phyloP scores from a whole-genome alignment of 2,888 invertebrate species.

The Drosophila flavopinicola region DNA sequence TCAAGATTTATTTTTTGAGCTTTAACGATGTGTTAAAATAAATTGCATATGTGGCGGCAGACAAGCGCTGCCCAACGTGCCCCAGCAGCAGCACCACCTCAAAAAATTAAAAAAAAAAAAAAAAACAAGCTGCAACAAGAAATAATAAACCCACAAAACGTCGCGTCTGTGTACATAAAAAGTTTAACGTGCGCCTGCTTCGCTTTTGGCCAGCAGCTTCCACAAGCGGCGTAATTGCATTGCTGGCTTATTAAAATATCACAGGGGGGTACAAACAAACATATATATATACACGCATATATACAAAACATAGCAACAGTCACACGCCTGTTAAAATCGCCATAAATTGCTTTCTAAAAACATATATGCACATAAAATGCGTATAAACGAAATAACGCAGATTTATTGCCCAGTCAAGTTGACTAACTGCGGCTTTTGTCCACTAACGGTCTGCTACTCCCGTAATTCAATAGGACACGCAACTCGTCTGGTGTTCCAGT shows the following conservation, averaged over 20 bases:
- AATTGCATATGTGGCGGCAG: slow-evolving; percentile 75
- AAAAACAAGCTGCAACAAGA: too few species aligned
- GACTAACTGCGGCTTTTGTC: slow-evolving; percentile 25
- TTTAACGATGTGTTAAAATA: slow-evolving; percentile 84
- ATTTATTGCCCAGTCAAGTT: slow-evolving; percentile 61
- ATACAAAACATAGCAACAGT: not conserved
- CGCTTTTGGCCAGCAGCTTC: slow-evolving; percentile 20
- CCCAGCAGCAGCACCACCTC: slow-evolving; percentile 7
- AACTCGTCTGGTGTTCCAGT: slow-evolving; percentile 67
- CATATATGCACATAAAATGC: not conserved
- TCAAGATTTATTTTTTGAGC: slow-evolving; percentile 81
- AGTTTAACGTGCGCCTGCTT: slow-evolving; percentile 54
- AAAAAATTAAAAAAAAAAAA: slow-evolving; percentile 43
- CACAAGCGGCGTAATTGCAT: slow-evolving; percentile 52
- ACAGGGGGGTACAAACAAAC: slow-evolving; percentile 5
- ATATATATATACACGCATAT: not conserved
- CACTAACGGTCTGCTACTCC: slow-evolving; percentile 62
- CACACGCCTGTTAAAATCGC: slow-evolving; percentile 47
- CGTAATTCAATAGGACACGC: slow-evolving; percentile 67
- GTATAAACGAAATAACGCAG: slow-evolving; percentile 20
- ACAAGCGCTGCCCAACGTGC: slow-evolving; percentile 15
- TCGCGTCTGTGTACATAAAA: slow-evolving; percentile 76
- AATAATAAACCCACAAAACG: slow-evolving; percentile 77
- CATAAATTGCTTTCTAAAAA: slow-evolving; percentile 64
- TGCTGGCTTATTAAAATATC: slow-evolving; percentile 71